Evolutionary conservation across 2,888 invertebrate species (phyloP).

Genomic region (Xylophagus ater): DNA sequence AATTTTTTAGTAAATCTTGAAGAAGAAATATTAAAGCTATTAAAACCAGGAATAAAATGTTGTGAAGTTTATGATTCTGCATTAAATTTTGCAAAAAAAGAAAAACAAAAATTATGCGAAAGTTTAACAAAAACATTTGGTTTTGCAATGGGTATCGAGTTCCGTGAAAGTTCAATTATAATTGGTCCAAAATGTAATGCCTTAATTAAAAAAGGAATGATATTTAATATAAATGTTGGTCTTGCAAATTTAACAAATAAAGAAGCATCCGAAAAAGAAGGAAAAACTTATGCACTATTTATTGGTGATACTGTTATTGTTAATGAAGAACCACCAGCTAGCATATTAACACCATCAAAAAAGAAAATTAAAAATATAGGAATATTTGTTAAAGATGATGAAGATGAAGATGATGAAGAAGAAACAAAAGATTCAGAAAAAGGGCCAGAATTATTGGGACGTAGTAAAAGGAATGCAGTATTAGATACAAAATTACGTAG

Average conservation of each 20-base stretch:
- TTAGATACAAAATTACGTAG: conserved; percentile 87
- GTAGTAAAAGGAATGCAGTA: conserved; percentile 79
- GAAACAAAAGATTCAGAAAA: conserved; percentile 59
- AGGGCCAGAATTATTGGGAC: conserved; percentile 38
- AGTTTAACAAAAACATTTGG: conserved; percentile 92
- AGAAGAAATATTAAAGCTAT: conserved; percentile 76
- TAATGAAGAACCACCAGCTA: conserved; percentile 77
- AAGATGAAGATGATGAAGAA: conserved; percentile 71
- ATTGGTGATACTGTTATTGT: conserved; percentile 96
- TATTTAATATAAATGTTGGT: conserved; percentile 92
- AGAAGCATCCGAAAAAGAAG: conserved; percentile 73
- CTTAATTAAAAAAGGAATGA: conserved; percentile 82
- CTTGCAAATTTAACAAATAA: conserved; percentile 73
- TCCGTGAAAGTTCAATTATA: conserved; percentile 85
- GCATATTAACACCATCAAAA: conserved; percentile 80
- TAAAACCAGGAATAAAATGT: conserved; percentile 72
- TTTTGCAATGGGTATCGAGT: conserved; percentile 97
- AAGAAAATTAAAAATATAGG: conserved; percentile 93
- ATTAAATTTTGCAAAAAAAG: conserved; percentile 68
- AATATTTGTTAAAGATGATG: conserved; percentile 85
- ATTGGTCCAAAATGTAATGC: conserved; percentile 83
- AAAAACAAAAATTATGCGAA: conserved; percentile 73
- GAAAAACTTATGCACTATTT: conserved; percentile 84
- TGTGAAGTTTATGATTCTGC: conserved; percentile 81
- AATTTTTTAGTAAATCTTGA: conserved; percentile 81